Base-by-base conservation (phyloP, 2,113 vertebrate genomes). In the Leptobrachium ailaonicum region DNA sequence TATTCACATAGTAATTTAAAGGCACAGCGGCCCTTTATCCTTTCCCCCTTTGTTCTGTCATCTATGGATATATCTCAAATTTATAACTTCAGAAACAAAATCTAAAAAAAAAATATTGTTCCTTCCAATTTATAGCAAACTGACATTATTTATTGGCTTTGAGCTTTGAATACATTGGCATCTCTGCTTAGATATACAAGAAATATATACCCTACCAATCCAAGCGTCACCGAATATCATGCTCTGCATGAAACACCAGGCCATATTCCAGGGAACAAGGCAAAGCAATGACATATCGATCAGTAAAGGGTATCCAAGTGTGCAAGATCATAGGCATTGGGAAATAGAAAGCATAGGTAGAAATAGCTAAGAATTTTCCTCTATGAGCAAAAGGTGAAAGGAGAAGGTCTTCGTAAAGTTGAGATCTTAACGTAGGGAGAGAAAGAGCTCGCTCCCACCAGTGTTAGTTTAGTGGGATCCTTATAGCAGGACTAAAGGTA, bases 21-120 rank as follows among this genome's bases (percentile, higher is more conserved):
- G 88, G 84, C 92, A 92, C 91, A 92, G 86, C 91, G 91, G 86
- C 79, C 79, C 79, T 75, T 56, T 84, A 45, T 66, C 43, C 64
- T 74, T 53, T 83, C 69, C 66, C 32, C 2, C 41, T 84, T 77
- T 85, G 82, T 79, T 82, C 83, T 84, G 94, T 90, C 94, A 8
- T 95, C 72, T 88, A 94, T 93, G 91, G 94, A 93, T 95, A 91
- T 95, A 95, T 93, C 95, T 96, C 92, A 94, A 77, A 80, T 66
- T 10, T 13, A 50, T 41, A 12, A 79, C 70, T 73, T 73, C 42
- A 89, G 92, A 95, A 94, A 90, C 91, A 93, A 91, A 91, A 50
- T 5, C 47, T 50, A 50, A 50, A 50, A 50, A 50, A 50, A 50
- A 50, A 50, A 86, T 84, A 89, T 86, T 89, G 90, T 91, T 87